Evolutionary conservation across 1,140 invertebrate genomes (phyloP), one percentile per base, ranked within the genome.

Genomic region (Akabosia matsudoensis): DNA sequence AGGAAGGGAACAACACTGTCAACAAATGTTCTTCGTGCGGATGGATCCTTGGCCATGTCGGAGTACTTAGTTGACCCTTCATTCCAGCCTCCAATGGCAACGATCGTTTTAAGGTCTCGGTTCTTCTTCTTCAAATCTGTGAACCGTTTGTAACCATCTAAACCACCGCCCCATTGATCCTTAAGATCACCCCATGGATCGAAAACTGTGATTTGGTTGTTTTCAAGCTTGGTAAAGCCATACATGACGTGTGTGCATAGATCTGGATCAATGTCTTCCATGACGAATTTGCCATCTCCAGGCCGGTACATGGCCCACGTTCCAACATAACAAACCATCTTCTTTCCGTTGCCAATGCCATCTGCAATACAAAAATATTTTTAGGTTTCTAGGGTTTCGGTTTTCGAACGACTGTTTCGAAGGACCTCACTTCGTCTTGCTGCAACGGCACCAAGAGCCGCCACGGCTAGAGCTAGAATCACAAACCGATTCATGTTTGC

Each of bases 31-130:
- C 80, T 79, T 30, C 88, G 78, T 0, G 78, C 82, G 0, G 77
- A 52, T 0, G 83, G 73, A 31, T 78, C 82, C 1, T 77, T 80
- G 0, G 85, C 87, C 73, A 80, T 74, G 52, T 83, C 28, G 0
- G 91, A 92, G 82, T 89, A 92, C 76, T 88, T 90, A 0, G 52
- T 51, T 0, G 89, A 90, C 16, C 88, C 89, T 82, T 91, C 89
- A 77, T 89, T 91, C 91, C 91, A 92, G 0, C 92, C 92, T 16
- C 92, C 92, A 73, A 93, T 89, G 0, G 90, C 90, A 0, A 93
- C 81, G 16, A 93, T 61, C 0, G 87, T 85, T 82, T 93, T 93
- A 0, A 90, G 74, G 0, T 85, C 83, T 0, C 90, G 88, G 82
- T 90, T 92, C 7, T 80, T 74, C 14, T 87, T 73, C 79, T 89